Evolutionary conservation across 2,113 vertebrate genomes (phyloP).

Genomic region (Thermophis baileyi): DNA sequence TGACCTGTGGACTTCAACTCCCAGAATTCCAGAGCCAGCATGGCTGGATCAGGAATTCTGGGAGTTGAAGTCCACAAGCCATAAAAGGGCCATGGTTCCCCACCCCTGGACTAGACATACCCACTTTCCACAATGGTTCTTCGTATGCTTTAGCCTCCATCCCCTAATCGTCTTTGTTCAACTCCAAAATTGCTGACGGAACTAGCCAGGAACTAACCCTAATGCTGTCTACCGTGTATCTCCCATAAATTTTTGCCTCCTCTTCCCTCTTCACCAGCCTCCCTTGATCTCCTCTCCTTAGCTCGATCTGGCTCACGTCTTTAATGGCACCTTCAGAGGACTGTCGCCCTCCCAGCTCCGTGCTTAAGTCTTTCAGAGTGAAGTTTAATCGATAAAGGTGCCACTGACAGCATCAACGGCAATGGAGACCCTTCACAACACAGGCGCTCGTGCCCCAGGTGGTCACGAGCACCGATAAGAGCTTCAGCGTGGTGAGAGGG

Average conservation of each 20-base stretch:
- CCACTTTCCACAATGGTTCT: background rate
- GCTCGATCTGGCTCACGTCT: background rate
- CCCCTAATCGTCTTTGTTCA: background rate
- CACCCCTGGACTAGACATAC: background rate
- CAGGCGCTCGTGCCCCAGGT: background rate
- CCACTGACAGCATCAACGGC: background rate
- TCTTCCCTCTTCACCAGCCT: slow-evolving; percentile 12
- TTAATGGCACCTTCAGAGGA: background rate
- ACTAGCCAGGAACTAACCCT: background rate
- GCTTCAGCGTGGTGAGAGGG: background rate
- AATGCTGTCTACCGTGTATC: background rate
- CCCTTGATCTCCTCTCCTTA: slow-evolving; percentile 43
- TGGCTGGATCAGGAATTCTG: too few relatives aligned
- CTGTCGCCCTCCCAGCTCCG: background rate
- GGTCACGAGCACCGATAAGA: background rate
- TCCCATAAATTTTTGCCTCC: background rate
- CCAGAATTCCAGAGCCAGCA: too few relatives aligned
- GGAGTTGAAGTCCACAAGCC: background rate
- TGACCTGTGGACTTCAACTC: too few relatives aligned
- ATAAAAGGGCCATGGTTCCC: background rate
- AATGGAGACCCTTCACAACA: background rate
- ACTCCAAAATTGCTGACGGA: background rate
- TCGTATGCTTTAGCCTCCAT: background rate
- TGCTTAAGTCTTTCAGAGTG: slow-evolving; percentile 10
- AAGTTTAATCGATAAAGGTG: background rate